Evolutionary conservation across 2,113 vertebrate species (phyloP).

Genomic region (Puntigrus tetrazona): DNA sequence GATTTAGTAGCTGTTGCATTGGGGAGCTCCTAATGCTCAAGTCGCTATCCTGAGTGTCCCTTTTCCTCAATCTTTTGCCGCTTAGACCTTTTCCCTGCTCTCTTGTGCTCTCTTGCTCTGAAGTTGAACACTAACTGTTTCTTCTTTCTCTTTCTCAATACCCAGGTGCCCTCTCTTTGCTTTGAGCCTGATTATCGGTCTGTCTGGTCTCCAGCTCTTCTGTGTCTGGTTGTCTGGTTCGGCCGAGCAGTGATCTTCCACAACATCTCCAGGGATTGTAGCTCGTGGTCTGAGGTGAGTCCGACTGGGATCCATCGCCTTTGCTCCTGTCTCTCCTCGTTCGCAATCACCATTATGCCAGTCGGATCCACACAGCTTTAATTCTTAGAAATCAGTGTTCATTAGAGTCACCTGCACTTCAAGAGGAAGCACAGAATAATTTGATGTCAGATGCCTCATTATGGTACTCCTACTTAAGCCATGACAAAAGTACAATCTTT

Average conservation of each 20-base stretch:
- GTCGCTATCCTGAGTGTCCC: background rate
- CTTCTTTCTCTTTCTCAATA: slow-evolving; percentile 32
- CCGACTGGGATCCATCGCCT: background rate
- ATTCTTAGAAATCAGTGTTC: slow-evolving; percentile 46
- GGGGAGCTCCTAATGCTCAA: slow-evolving; percentile 26
- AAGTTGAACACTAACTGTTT: slow-evolving; percentile 42
- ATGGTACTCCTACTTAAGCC: slow-evolving; percentile 22
- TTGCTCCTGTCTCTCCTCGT: slow-evolving; percentile 8
- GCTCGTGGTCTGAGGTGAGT: slow-evolving; percentile 25
- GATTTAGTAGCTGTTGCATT: slow-evolving; percentile 52
- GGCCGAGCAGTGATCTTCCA: slow-evolving; percentile 7
- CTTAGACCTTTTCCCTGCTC: slow-evolving; percentile 39
- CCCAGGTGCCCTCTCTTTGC: slow-evolving; percentile 50
- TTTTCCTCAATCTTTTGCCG: slow-evolving; percentile 24
- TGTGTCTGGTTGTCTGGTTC: background rate
- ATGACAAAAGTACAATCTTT: slow-evolving; percentile 36
- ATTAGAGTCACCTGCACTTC: slow-evolving; percentile 39
- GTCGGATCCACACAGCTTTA: background rate
- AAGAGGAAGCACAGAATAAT: slow-evolving; percentile 41
- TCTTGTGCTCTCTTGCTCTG: slow-evolving; percentile 44
- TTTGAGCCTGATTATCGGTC: slow-evolving; percentile 4
- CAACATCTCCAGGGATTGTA: slow-evolving; percentile 1
- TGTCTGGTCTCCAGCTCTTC: background rate
- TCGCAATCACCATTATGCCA: background rate
- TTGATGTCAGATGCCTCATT: slow-evolving; percentile 46